A percentile compares a stretch with the other conserved stretches of the same genome.
These are phyloP conservation scores for Lasioglossum zephyrum DNA, from an alignment of 2,888 invertebrate genomes.

Conservation along the genomic window DNA sequence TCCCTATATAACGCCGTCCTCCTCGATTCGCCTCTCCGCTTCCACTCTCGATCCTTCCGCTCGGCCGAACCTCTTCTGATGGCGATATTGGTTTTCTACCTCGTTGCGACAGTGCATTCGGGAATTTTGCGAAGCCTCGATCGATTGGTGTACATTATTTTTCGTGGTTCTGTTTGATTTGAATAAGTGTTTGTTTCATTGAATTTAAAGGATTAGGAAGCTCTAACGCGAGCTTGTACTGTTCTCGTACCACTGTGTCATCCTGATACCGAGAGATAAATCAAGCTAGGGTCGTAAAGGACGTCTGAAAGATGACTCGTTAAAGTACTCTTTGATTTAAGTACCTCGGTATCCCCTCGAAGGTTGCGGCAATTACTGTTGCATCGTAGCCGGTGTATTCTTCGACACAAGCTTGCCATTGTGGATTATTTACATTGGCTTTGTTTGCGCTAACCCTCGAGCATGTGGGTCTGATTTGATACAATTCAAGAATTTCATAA, in stretches of 20 bases:
- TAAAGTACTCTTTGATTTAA: conserved; percentile 6
- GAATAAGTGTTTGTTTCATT: background rate
- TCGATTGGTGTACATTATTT: too few species aligned
- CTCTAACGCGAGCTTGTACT: background rate
- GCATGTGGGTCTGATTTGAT: background rate
- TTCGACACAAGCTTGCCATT: background rate
- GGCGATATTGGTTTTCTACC: conserved; percentile 27
- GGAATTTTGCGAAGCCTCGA: conserved; percentile 21
- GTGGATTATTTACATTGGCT: background rate
- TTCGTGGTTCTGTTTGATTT: too few species aligned
- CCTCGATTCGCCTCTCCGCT: background rate
- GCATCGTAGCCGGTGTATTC: background rate
- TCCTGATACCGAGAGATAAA: background rate
- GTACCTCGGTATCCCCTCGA: background rate
- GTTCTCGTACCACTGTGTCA: background rate
- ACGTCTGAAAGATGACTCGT: conserved; percentile 5
- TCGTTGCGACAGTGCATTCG: conserved; percentile 13
- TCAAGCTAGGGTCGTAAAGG: background rate
- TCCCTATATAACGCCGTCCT: conserved; percentile 50
- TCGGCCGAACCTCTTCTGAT: conserved; percentile 25
- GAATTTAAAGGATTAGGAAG: background rate
- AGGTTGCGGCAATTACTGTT: background rate
- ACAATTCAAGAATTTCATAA: background rate
- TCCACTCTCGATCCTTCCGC: background rate
- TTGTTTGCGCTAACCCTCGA: background rate